These are phyloP conservation scores for Epirrhoe alternata DNA, from an alignment of 2,888 invertebrate genomes.

Conservation along the genomic window DNA sequence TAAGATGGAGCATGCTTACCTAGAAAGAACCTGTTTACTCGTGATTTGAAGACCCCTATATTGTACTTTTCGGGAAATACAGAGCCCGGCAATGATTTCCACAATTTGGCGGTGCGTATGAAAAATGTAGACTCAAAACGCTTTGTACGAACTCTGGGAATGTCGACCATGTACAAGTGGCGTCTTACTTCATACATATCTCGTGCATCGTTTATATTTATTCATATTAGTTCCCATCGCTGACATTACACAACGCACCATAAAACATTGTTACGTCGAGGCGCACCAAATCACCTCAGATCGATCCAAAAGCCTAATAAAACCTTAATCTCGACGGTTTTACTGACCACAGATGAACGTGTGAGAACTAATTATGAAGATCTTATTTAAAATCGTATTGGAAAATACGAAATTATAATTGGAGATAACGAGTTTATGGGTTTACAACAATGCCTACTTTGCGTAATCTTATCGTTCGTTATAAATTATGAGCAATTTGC, in stretches of 20 bases:
- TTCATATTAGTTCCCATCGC: constrained; percentile 11
- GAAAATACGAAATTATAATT: constrained; percentile 32
- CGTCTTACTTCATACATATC: too few relatives aligned
- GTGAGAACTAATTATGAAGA: constrained; percentile 60
- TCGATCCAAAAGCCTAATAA: constrained; percentile 40
- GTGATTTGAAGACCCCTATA: too few relatives aligned
- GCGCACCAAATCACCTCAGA: constrained; percentile 29
- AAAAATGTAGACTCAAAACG: too few relatives aligned
- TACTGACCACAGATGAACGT: constrained; percentile 52
- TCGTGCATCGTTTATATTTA: too few relatives aligned
- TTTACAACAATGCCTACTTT: constrained; percentile 23
- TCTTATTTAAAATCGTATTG: constrained; percentile 47
- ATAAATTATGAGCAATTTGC: not conserved
- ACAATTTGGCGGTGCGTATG: too few relatives aligned
- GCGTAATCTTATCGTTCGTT: constrained; percentile 1
- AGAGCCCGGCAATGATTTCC: too few relatives aligned
- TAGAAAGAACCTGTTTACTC: too few relatives aligned
- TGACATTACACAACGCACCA: constrained; percentile 28
- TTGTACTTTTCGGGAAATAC: too few relatives aligned
- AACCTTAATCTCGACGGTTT: constrained; percentile 48
- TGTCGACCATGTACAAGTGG: too few relatives aligned
- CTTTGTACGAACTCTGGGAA: too few relatives aligned
- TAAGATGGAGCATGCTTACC: too few relatives aligned
- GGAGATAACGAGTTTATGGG: constrained; percentile 37
- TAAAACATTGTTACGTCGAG: constrained; percentile 35